Percentiles rank a stretch among this genome's conserved stretches.
Evolutionary conservation across 2,113 vertebrate species (phyloP).

Genomic region (Callaeas wilsoni): DNA sequence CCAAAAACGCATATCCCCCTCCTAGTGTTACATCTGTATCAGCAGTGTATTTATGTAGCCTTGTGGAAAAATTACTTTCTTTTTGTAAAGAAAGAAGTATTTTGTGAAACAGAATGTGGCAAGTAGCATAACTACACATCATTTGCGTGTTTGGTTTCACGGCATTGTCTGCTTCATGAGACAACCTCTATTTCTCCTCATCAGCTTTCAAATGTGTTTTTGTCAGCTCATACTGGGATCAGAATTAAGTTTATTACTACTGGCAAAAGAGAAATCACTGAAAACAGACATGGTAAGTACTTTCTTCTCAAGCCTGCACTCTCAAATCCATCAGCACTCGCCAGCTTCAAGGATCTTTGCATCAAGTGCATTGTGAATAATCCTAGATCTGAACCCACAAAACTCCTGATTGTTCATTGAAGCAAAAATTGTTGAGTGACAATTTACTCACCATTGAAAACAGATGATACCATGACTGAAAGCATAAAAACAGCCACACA

Average conservation of each 20-base stretch:
- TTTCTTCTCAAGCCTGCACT: neutral
- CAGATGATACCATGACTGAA: neutral
- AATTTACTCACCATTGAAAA: neutral
- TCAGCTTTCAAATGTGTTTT: neutral
- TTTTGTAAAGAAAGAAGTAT: neutral
- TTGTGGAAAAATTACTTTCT: neutral
- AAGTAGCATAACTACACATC: neutral
- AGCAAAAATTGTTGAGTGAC: neutral
- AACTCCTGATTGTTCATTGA: neutral
- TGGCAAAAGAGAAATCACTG: neutral
- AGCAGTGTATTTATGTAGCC: neutral
- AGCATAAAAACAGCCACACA: neutral
- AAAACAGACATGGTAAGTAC: neutral
- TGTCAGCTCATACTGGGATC: neutral
- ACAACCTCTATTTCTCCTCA: neutral
- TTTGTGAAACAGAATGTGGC: neutral
- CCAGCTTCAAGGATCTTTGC: neutral
- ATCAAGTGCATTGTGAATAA: neutral
- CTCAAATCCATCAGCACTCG: neutral
- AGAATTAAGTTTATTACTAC: neutral
- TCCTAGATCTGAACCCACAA: neutral
- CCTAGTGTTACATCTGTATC: neutral
- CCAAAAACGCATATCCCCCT: neutral
- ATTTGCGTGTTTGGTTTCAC: accelerated
- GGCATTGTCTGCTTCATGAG: neutral